Evolutionary conservation across 2,113 vertebrate genomes (phyloP).

Genomic region (Sorex araneus): DNA sequence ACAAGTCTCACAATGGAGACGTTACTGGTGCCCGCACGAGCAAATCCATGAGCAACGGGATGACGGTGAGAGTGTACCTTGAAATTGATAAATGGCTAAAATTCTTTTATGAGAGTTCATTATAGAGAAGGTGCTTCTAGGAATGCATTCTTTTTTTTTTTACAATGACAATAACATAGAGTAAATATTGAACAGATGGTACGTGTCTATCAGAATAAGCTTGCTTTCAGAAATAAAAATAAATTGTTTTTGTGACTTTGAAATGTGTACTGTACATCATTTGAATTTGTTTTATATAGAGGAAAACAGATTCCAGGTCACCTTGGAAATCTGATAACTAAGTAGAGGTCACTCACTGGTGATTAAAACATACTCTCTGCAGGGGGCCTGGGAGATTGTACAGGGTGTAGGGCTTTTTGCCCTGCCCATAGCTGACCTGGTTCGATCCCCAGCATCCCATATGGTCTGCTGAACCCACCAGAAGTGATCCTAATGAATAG

Average conservation of each 20-base stretch:
- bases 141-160: background rate
- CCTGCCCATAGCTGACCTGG: too few species aligned
- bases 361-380: background rate
- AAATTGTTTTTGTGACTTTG: slow-evolving; percentile 62
- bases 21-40: too few species aligned
- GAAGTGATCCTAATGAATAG: too few species aligned
- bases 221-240: slow-evolving; percentile 52
- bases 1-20: too few species aligned
- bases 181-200: slow-evolving; percentile 61
- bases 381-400: too few species aligned
- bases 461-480: too few species aligned
- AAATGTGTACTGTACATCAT: background rate
- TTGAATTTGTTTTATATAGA: slow-evolving; percentile 53
- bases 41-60: too few species aligned
- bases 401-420: too few species aligned
- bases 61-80: background rate
- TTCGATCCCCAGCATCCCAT: too few species aligned
- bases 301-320: background rate
- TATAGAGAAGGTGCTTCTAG: background rate
- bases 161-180: background rate
- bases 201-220: slow-evolving; percentile 36
- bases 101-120: background rate
- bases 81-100: background rate
- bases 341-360: background rate
- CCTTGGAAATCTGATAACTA: background rate